A percentile compares a stretch with the other conserved stretches of the same genome.
Evolutionary conservation across 2,113 vertebrate species (phyloP).

Genomic region (Uropsilus gracilis): DNA sequence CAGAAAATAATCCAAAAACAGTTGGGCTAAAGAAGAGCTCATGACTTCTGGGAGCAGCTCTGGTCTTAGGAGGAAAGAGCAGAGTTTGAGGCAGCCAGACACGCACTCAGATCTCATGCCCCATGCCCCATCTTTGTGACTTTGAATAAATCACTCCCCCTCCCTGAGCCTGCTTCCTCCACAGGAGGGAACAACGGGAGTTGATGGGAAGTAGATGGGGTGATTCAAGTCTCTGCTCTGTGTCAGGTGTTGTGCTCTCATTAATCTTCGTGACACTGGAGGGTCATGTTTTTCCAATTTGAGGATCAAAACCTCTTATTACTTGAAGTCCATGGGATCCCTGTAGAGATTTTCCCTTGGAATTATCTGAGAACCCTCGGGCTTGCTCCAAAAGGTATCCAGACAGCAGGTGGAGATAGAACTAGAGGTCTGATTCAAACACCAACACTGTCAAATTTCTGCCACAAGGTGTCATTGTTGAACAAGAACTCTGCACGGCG

Average conservation of each 20-base stretch:
- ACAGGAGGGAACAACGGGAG: too few species aligned
- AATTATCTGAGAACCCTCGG: background rate
- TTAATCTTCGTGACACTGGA: background rate
- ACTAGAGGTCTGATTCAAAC: rapidly evolving
- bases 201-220: background rate
- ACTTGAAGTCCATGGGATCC: background rate
- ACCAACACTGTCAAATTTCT: rapidly evolving
- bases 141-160: background rate
- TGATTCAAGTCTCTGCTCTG: background rate
- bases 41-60: background rate
- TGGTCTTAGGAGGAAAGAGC: background rate
- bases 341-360: background rate
- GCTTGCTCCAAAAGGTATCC: background rate
- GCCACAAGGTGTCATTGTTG: background rate
- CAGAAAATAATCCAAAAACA: background rate
- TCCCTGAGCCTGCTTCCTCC: background rate
- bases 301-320: background rate
- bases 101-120: background rate
- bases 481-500: rapidly evolving
- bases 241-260: background rate
- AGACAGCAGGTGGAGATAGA: background rate
- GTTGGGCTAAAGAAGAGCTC: background rate
- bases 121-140: background rate
- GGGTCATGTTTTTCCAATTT: background rate
- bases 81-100: background rate